Conservation (phyloP, 2,113 vertebrate genomes). For the Cairina moschata region DNA sequence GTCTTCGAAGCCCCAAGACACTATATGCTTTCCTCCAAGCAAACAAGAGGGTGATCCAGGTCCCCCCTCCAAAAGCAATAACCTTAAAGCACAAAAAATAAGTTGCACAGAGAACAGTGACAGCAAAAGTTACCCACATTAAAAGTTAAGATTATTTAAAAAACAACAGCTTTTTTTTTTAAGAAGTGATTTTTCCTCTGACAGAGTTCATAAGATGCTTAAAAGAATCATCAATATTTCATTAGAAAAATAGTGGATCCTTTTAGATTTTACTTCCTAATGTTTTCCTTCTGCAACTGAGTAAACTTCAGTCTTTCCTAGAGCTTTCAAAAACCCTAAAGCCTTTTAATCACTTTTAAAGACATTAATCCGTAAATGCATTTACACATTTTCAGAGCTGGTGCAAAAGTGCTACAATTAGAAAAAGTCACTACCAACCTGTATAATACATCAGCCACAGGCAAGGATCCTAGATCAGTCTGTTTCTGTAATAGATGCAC, state of each 20-base stretch:
- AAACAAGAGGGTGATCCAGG: slow-evolving; percentile 97
- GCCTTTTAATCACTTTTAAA: not conserved
- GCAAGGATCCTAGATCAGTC: slow-evolving; percentile 91
- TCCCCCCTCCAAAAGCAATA: slow-evolving; percentile 95
- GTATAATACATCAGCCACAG: slow-evolving; percentile 96
- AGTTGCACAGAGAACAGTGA: not conserved
- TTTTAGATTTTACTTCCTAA: slow-evolving; percentile 7
- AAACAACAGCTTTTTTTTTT: not conserved
- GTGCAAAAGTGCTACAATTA: not conserved
- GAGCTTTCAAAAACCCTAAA: not conserved
- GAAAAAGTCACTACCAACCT: slow-evolving; percentile 80
- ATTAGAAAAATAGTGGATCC: not conserved
- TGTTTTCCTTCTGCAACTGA: not conserved
- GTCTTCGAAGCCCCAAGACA: slow-evolving; percentile 99
- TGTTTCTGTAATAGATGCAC: slow-evolving; percentile 98
- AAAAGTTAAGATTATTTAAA: not conserved
- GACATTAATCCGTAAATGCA: not conserved
- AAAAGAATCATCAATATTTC: not conserved
- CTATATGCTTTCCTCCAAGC: slow-evolving; percentile 94
- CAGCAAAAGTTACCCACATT: not conserved
- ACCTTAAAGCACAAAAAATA: slow-evolving; percentile 74
- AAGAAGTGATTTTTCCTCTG: not conserved
- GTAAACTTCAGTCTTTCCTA: not conserved
- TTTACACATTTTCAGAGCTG: not conserved
- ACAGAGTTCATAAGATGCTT: not conserved